Evolutionary conservation across 30 jellyfish, hydroid and myxozoan species (phyloP).

Genomic region (Hydractinia symbiolongicarpus): DNA sequence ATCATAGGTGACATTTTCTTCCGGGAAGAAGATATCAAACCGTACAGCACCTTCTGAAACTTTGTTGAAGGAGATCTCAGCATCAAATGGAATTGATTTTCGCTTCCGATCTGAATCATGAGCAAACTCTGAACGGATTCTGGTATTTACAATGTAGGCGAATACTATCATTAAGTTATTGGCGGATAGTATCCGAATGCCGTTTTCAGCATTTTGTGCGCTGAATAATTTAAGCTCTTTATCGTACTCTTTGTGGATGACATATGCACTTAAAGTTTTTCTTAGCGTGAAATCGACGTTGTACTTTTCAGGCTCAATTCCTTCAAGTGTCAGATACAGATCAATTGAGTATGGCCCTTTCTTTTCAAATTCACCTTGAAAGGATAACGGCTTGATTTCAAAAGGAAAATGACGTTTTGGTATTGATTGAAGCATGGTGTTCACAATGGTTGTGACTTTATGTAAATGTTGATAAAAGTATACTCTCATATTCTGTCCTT

Average conservation of each 20-base stretch:
- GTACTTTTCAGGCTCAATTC: constrained; percentile 3
- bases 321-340: constrained; percentile 40
- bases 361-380: constrained; percentile 49
- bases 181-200: constrained; percentile 45
- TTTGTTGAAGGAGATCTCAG: constrained; percentile 35
- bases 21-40: constrained; percentile 44
- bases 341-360: constrained; percentile 38
- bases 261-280: constrained; percentile 37
- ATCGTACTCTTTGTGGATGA: constrained; percentile 21
- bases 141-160: constrained; percentile 41
- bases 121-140: not conserved
- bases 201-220: constrained; percentile 32
- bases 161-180: constrained; percentile 70
- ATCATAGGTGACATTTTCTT: constrained; percentile 30
- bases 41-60: constrained; percentile 39
- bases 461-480: constrained; percentile 31
- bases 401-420: constrained; percentile 60
- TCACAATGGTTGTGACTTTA: constrained; percentile 46
- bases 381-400: constrained; percentile 21
- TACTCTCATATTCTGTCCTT: constrained; percentile 49
- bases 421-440: constrained; percentile 30
- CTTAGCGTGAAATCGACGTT: constrained; percentile 29
- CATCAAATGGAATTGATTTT: constrained; percentile 45
- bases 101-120: not conserved
- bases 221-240: constrained; percentile 43